Percentiles rank a stretch among this genome's conserved stretches.
phyloP scores from a whole-genome alignment of 1,140 invertebrate genomes.

The Ectropis grisescens region DNA sequence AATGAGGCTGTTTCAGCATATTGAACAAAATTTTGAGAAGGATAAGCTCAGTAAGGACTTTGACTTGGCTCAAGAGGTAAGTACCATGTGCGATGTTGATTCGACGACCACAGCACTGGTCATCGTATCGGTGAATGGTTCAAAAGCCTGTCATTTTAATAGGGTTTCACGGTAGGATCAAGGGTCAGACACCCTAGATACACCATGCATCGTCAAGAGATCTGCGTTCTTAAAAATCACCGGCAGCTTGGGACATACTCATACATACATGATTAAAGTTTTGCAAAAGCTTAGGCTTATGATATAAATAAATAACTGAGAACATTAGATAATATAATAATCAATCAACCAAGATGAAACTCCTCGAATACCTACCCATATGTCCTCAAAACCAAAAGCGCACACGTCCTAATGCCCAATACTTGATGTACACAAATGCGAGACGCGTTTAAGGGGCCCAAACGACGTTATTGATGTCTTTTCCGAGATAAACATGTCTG shows the following conservation, averaged over 20 bases:
- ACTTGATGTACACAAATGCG: slow-evolving; percentile 54
- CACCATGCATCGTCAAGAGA: background rate
- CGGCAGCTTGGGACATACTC: too few relatives aligned
- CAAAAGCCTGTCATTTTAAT: too few relatives aligned
- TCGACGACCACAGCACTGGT: too few relatives aligned
- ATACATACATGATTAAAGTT: background rate
- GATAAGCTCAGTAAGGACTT: too few relatives aligned
- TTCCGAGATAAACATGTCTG: slow-evolving; percentile 43
- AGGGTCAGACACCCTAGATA: background rate
- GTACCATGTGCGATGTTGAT: too few relatives aligned
- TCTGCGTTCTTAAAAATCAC: too few relatives aligned
- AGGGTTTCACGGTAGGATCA: too few relatives aligned
- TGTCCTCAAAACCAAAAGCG: slow-evolving; percentile 16
- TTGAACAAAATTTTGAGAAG: too few relatives aligned
- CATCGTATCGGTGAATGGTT: too few relatives aligned
- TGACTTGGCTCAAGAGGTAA: too few relatives aligned
- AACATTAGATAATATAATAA: too few relatives aligned
- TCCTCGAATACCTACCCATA: slow-evolving; percentile 8
- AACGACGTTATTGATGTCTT: slow-evolving; percentile 55
- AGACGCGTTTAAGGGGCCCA: slow-evolving; percentile 5
- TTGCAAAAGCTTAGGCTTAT: background rate
- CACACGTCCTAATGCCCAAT: slow-evolving; percentile 62
- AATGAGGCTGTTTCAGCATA: too few relatives aligned
- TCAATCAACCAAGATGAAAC: slow-evolving; percentile 1
- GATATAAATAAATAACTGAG: background rate